Evolutionary conservation across 1,140 invertebrate genomes (phyloP).

Genomic region (Tetramorium parvispinum): DNA sequence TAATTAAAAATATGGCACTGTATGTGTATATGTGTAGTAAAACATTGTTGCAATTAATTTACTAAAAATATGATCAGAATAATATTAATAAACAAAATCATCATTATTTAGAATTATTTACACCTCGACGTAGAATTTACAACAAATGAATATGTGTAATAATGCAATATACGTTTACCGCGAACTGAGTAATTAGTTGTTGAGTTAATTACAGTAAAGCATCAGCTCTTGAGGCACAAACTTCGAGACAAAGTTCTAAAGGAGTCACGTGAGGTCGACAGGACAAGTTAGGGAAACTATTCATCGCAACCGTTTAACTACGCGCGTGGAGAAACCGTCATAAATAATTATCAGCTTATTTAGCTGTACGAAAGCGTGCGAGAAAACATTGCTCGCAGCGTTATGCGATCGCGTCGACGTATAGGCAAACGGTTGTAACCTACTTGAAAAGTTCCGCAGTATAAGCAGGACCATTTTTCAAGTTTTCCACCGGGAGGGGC

Average conservation of each 20-base stretch:
- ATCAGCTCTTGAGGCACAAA: constrained; percentile 44
- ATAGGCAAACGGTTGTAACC: constrained; percentile 47
- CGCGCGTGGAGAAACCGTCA: constrained; percentile 32
- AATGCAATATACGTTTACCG: constrained; percentile 42
- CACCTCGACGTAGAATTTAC: neutral
- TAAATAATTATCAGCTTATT: constrained; percentile 60
- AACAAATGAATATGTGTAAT: neutral
- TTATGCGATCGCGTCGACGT: neutral
- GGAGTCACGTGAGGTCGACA: constrained; percentile 44
- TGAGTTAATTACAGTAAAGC: constrained; percentile 53
- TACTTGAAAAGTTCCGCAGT: constrained; percentile 63
- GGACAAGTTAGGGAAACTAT: constrained; percentile 48
- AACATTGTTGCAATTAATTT: neutral
- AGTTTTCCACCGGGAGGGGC: constrained; percentile 31
- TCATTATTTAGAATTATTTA: neutral
- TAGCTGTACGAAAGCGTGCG: neutral
- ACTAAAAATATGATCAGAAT: neutral
- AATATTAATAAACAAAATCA: neutral
- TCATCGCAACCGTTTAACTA: constrained; percentile 48
- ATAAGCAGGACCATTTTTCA: constrained; percentile 72
- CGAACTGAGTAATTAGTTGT: constrained; percentile 46
- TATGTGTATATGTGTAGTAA: neutral
- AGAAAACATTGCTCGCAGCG: constrained; percentile 9
- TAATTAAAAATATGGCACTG: neutral
- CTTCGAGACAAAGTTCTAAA: constrained; percentile 38